phyloP scores from a whole-genome alignment of 2,113 vertebrate species.

The Pagrus major region DNA sequence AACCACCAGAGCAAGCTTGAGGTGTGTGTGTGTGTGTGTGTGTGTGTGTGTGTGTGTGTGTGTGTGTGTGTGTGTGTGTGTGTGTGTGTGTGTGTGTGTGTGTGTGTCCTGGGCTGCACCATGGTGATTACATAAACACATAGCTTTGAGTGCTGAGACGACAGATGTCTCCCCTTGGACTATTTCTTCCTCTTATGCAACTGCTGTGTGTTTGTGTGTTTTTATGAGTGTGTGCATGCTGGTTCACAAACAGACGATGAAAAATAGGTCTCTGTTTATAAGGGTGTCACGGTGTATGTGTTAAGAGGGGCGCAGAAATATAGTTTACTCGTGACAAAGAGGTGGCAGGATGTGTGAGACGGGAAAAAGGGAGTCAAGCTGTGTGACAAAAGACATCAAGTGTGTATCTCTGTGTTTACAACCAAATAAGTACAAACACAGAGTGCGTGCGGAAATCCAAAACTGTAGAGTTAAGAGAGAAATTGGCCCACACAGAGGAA shows the following conservation, averaged over 20 bases:
- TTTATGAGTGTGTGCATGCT: slow-evolving; percentile 14
- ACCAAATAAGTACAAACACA: too few species aligned
- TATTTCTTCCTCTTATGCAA: slow-evolving; percentile 77
- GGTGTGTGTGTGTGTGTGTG: slow-evolving; percentile 14
- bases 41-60: slow-evolving; percentile 8
- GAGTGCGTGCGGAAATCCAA: background rate
- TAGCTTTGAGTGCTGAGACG: slow-evolving; percentile 51
- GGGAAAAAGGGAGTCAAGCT: background rate
- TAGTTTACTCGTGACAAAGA: slow-evolving; percentile 33
- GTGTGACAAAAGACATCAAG: background rate
- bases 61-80: slow-evolving; percentile 6
- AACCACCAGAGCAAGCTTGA: slow-evolving; percentile 35
- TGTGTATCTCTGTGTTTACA: slow-evolving; percentile 1
- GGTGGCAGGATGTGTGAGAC: slow-evolving; percentile 15
- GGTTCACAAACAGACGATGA: slow-evolving; percentile 28
- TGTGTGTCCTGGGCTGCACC: slow-evolving; percentile 24
- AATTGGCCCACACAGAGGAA: background rate
- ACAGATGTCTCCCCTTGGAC: slow-evolving; percentile 72
- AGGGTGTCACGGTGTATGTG: slow-evolving; percentile 28
- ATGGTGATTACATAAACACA: slow-evolving; percentile 79
- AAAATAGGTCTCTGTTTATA: slow-evolving; percentile 39
- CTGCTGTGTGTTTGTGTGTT: slow-evolving; percentile 2
- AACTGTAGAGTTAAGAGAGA: background rate
- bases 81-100: slow-evolving; percentile 14
- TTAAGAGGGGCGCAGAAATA: slow-evolving; percentile 4